These are phyloP conservation scores for Syncerus caffer DNA, from an alignment of 2,797 vertebrate species.

Conservation along the genomic window DNA sequence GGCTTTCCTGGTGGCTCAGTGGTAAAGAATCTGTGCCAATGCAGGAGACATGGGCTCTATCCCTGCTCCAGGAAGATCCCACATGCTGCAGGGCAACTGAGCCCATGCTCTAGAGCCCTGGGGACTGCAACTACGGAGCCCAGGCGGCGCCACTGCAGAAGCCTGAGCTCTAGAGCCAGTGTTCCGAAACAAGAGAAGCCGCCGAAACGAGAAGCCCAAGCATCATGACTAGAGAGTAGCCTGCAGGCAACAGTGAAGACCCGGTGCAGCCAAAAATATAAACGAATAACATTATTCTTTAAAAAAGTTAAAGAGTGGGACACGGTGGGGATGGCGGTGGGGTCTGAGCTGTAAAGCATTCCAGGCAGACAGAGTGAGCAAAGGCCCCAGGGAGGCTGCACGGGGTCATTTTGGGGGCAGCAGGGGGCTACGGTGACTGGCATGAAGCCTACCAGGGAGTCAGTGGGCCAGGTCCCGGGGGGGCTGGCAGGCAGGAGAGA, in stretches of 20 bases:
- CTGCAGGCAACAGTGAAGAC: neutral
- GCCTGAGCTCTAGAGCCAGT: neutral
- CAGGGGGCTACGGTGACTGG: too few species aligned
- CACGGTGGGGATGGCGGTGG: accelerated
- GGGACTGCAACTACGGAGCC: neutral
- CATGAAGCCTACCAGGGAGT: neutral
- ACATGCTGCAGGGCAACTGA: neutral
- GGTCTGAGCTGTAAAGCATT: neutral
- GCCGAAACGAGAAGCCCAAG: neutral
- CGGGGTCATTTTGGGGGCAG: neutral
- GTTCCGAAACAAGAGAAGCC: neutral
- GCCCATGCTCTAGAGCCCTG: neutral
- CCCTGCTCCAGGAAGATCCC: neutral
- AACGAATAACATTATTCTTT: neutral
- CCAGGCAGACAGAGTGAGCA: accelerated
- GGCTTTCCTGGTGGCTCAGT: neutral
- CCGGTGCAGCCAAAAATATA: neutral
- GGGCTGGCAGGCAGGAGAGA: accelerated
- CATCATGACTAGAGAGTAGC: neutral
- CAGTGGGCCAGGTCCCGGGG: neutral
- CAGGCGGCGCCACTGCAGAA: accelerated
- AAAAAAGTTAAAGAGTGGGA: neutral
- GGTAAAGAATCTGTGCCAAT: neutral
- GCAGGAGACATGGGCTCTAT: neutral
- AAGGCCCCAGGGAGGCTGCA: neutral